Conservation (phyloP, 2,113 vertebrate genomes). For the Mirounga angustirostris region DNA sequence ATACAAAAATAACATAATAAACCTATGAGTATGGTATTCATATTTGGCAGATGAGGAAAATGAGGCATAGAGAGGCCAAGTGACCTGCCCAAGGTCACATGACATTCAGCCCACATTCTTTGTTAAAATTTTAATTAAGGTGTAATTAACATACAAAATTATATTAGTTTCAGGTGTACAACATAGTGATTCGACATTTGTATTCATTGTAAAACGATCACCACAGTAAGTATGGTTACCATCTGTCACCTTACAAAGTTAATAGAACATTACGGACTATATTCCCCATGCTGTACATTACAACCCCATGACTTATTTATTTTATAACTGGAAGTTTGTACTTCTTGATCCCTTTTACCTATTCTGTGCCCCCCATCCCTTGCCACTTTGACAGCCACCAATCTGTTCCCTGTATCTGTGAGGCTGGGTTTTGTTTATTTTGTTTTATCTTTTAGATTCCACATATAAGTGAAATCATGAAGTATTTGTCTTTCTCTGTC, state of each 20-base stretch:
- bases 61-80: background rate
- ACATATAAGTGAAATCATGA: background rate
- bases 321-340: background rate
- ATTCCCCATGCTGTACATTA: background rate
- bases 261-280: background rate
- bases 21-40: background rate
- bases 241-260: background rate
- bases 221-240: background rate
- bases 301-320: background rate
- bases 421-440: background rate
- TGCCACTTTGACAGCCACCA: background rate
- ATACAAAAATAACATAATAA: slow-evolving; percentile 31
- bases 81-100: background rate
- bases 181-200: background rate
- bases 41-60: slow-evolving; percentile 55
- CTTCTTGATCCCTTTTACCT: background rate
- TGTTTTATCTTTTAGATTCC: background rate
- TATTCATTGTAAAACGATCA: background rate
- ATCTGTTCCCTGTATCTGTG: background rate
- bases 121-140: background rate
- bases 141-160: background rate
- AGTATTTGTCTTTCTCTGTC: background rate
- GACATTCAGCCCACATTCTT: background rate
- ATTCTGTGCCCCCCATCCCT: background rate
- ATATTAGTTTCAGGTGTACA: background rate